A percentile compares a stretch with the other conserved stretches of the same genome.
These are phyloP conservation scores for Andricus quercusramuli DNA, from an alignment of 2,888 invertebrate genomes.

Conservation along the genomic window DNA sequence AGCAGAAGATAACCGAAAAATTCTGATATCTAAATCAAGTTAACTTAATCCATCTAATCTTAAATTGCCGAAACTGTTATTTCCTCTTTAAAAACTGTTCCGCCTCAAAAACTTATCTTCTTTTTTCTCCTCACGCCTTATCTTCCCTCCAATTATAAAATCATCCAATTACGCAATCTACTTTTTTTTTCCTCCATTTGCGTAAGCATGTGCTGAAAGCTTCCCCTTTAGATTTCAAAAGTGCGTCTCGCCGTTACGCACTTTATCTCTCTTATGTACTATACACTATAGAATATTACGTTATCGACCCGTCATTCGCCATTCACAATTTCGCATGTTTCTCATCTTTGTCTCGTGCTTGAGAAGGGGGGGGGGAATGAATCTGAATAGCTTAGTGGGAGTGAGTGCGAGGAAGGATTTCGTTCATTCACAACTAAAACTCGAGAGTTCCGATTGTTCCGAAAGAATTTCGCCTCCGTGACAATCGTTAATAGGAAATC, in stretches of 20 bases:
- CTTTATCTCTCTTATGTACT: slow-evolving; percentile 17
- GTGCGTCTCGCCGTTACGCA: slow-evolving; percentile 12
- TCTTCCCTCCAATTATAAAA: slow-evolving; percentile 35
- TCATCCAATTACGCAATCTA: slow-evolving; percentile 1
- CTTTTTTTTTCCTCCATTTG: slow-evolving; percentile 15
- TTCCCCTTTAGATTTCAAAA: slow-evolving; percentile 2
- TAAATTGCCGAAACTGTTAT: background rate
- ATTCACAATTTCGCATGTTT: slow-evolving; percentile 22
- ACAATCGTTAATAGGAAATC: slow-evolving; percentile 3
- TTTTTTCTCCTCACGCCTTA: background rate
- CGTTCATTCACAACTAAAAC: slow-evolving; percentile 17
- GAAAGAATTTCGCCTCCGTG: slow-evolving; percentile 24
- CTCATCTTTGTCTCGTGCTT: slow-evolving; percentile 9
- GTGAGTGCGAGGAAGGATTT: slow-evolving; percentile 6
- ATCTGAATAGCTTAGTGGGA: slow-evolving; percentile 14
- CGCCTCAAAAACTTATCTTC: background rate
- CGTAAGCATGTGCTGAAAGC: slow-evolving; percentile 1
- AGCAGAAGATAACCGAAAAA: too few species aligned
- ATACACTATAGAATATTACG: slow-evolving; percentile 14
- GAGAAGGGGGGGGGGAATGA: slow-evolving; percentile 42
- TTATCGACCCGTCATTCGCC: slow-evolving; percentile 13
- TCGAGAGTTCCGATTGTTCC: slow-evolving; percentile 21
- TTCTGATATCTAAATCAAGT: too few species aligned
- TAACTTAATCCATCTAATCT: background rate
- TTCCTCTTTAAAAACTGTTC: background rate